Evolutionary conservation across 2,113 vertebrate species (phyloP).

Genomic region (Amazona vittata): DNA sequence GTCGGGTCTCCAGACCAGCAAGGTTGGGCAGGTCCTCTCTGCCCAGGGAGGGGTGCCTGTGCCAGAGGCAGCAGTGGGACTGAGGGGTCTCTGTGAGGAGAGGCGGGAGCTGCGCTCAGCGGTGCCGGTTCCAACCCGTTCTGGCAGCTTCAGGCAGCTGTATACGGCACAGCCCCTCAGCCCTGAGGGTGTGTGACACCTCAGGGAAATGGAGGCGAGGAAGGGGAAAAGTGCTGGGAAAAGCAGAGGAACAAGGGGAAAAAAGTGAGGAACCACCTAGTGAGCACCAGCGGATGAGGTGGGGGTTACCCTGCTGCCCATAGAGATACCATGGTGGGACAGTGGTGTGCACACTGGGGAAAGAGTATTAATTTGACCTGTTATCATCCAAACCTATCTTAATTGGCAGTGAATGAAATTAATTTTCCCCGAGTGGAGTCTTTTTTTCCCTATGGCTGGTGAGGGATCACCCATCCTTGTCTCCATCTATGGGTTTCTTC

Average conservation of each 20-base stretch:
- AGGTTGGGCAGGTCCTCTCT: not conserved
- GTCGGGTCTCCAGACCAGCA: fast-evolving
- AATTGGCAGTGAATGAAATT: not conserved
- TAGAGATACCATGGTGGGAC: fast-evolving
- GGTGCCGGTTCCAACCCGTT: fast-evolving
- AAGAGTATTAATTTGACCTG: not conserved
- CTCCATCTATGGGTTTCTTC: not conserved
- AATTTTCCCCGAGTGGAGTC: not conserved
- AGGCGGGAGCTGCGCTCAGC: fast-evolving
- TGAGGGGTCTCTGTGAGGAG: not conserved
- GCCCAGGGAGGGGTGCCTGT: fast-evolving
- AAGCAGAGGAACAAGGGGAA: fast-evolving
- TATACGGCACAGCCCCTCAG: not conserved
- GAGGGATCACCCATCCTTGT: not conserved
- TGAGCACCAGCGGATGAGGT: fast-evolving
- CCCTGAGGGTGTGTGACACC: fast-evolving
- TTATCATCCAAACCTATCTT: not conserved
- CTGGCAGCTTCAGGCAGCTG: fast-evolving
- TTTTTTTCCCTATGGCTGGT: fast-evolving
- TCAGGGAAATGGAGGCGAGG: not conserved
- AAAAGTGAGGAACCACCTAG: not conserved
- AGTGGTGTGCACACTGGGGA: not conserved
- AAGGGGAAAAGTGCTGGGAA: not conserved
- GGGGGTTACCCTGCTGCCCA: fast-evolving
- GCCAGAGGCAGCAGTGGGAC: fast-evolving